phyloP scores from a whole-genome alignment of 2,888 invertebrate genomes.

The Sinhomidia bicolor region DNA sequence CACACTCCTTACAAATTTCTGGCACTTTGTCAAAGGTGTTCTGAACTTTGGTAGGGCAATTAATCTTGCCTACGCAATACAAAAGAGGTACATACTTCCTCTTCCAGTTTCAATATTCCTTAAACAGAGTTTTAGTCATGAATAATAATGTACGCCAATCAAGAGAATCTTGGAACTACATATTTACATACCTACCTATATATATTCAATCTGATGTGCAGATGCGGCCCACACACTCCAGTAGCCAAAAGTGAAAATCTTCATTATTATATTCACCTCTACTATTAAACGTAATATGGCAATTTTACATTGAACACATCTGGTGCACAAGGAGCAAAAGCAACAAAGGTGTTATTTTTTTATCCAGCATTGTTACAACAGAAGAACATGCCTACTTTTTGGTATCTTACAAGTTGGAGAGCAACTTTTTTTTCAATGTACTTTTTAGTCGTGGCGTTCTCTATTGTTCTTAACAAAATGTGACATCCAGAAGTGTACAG shows the following conservation, averaged over 20 bases:
- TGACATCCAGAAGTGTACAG: constrained; percentile 46
- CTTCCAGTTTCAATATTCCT: background rate
- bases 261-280: background rate
- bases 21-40: constrained; percentile 68
- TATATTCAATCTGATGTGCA: no score
- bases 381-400: background rate
- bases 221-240: constrained; percentile 54
- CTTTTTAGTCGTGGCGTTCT: no score
- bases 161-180: no score
- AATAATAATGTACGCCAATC: no score
- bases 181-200: no score
- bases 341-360: constrained; percentile 48
- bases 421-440: no score
- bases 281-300: background rate
- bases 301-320: constrained; percentile 62
- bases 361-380: no score
- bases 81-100: no score
- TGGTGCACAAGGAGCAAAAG: background rate
- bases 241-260: background rate
- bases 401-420: background rate
- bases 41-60: constrained; percentile 58
- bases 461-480: constrained; percentile 26
- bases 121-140: no score
- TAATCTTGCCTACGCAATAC: constrained; percentile 60
- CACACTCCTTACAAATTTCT: constrained; percentile 56